Evolutionary conservation across 2,113 vertebrate genomes (phyloP).

Genomic region (Scopus umbretta): DNA sequence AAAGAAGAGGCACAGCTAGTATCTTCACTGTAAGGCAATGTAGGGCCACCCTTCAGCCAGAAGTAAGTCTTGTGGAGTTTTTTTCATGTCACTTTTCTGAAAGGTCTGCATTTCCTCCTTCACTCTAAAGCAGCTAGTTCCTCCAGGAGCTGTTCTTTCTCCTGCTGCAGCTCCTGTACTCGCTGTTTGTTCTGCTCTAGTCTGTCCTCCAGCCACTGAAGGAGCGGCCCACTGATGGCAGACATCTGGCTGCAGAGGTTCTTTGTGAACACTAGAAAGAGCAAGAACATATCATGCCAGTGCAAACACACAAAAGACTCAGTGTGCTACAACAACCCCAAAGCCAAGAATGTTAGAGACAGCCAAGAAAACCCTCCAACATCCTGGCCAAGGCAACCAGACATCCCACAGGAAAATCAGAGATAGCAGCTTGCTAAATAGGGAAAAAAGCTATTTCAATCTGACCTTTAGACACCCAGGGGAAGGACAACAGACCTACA

Average conservation of each 20-base stretch:
- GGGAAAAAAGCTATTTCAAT: not conserved
- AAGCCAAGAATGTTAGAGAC: not conserved
- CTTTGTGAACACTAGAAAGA: slow-evolving; percentile 86
- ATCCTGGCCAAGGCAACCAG: not conserved
- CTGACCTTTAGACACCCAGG: not conserved
- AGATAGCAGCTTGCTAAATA: not conserved
- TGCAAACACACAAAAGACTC: not conserved
- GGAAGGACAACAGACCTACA: not conserved
- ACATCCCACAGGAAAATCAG: not conserved
- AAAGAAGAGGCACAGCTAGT: not conserved
- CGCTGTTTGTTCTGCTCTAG: slow-evolving; percentile 91
- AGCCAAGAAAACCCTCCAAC: not conserved
- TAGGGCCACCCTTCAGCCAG: not conserved
- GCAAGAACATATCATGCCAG: not conserved
- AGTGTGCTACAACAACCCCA: not conserved
- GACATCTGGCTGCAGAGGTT: slow-evolving; percentile 99
- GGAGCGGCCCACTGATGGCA: slow-evolving; percentile 91
- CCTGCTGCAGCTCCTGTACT: slow-evolving; percentile 82
- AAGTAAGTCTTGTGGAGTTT: not conserved
- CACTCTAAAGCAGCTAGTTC: slow-evolving; percentile 82
- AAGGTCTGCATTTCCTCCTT: not conserved
- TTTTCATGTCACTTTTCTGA: not conserved
- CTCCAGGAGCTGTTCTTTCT: slow-evolving; percentile 85
- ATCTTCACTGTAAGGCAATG: not conserved
- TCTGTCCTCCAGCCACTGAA: slow-evolving; percentile 97